Base-by-base conservation (phyloP, 2,888 invertebrate species). In the Hoplodrina blanda region DNA sequence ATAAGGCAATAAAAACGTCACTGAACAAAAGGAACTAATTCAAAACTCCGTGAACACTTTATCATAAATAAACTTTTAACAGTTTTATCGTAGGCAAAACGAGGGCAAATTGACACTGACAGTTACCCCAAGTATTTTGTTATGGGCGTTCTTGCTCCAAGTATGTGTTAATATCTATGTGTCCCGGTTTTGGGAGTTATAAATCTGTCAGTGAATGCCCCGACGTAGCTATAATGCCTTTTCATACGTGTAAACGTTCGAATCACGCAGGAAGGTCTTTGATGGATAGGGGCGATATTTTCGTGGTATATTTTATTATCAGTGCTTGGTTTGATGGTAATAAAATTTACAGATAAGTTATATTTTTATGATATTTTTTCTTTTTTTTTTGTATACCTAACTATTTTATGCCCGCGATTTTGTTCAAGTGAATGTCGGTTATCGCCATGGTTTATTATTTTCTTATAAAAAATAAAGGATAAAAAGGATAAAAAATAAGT, bases 141-240 rank as follows among this genome's bases (percentile, higher is more conserved):
- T 79, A 82, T 66, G 71, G 75, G 64, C 79, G 70, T 85, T 80
- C 81, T 82, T 84, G 72, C 65, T 54, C 30, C 63, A 79, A 84
- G 74, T 82, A 85, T 85, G 78, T 77, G 80, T 71, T 85, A 77
- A 78, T 85, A 85, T 79, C 62, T 73, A 68, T 37, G 79, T 68
- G 65, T 44, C 55, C 65, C 60, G 50, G 56, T 73, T 78, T 70
- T 6, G 59, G 78, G 66, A 59, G 79, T 55, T 78, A 78, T 80
- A 80, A 82, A 82, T 82, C 82, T 73, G 79, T 66, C 82, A 82
- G 20, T 61, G 10, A 63, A 81, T 70, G 61, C 61, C 63, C 41
- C 25, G 11, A 61, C 54, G 63, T 63, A 55, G 46, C 46, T 57
- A 17, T 81, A 76, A 77, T 81, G 63, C 50, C 33, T 44, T 70